Evolutionary conservation across 2,888 invertebrate species (phyloP), one percentile per base, ranked within the genome.

Genomic region (Vesta saturnalis): DNA sequence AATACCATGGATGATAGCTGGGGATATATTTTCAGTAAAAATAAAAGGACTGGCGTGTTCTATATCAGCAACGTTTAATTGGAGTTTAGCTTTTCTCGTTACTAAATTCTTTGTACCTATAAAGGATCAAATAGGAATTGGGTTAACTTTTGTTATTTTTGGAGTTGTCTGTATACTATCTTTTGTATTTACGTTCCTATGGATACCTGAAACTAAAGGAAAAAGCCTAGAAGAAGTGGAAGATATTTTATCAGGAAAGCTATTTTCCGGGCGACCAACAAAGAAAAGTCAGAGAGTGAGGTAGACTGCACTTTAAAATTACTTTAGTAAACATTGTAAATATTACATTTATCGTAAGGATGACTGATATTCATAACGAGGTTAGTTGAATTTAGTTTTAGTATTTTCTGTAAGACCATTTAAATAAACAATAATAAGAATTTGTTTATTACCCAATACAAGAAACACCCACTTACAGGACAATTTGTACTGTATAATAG

Each of bases 161-260:
- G 88, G 89, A 0, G 80, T 85, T 0, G 86, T 88, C 21, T 90
- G 90, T 73, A 74, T 88, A 0, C 68, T 89, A 8, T 89, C 89
- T 0, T 83, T 89, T 0, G 77, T 89, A 23, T 93, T 93, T 79
- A 88, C 91, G 0, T 86, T 87, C 60, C 84, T 88, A 70, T 85
- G 89, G 57, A 89, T 94, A 0, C 92, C 93, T 0, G 94, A 94
- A 82, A 90, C 90, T 0, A 89, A 89, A 80, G 88, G 86, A 0
- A 86, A 87, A 74, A 86, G 85, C 1, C 74, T 89, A 52, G 81
- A 86, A 47, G 87, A 90, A 72, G 88, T 90, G 39, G 87, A 87
- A 67, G 81, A 85, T 66, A 85, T 88, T 67, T 84, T 89, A 23
- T 22, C 61, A n/a, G 65, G 65, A 15, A 23, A 61, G n/a, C 10